Base-by-base conservation (phyloP, 1,140 invertebrate genomes). In the Planococcus citri region DNA sequence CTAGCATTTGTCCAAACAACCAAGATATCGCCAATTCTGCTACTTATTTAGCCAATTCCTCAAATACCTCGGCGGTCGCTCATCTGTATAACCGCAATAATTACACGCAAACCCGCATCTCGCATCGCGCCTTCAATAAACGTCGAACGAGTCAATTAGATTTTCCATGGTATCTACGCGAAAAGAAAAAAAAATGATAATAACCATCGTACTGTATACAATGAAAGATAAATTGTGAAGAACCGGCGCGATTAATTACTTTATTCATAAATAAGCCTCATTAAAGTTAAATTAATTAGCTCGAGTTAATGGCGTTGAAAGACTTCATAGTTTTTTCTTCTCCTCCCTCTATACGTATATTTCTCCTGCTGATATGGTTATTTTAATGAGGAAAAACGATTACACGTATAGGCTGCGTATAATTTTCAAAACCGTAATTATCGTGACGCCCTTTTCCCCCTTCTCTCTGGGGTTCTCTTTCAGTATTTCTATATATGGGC, bases 261-360 rank as follows among this genome's bases (percentile, higher is more conserved):
- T 51, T 51, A 51, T 51, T 51, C 41, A 51, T 51, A 51, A 51
- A 51, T 51, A 51, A 20, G 41, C 12, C 41, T 51, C 41, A 51
- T 51, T 51, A 51, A 51, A 51, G 41, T 51, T 51, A 51, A 51
- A 51, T 51, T 51, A 51, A 51, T 51, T 51, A 51, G 41, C 41
- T 51, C 41, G 41, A 51, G 41, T 51, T 51, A 51, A 51, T 51
- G 41, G 41, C 41, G 41, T 51, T 51, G 41, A 51, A 51, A 51
- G 41, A 51, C 41, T 51, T 9, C 10, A n/a, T 51, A 51, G 41
- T 51, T 51, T 51, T 51, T 51, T 51, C 33, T 37, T 37, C 33
- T 6, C n/a, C n/a, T 33, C 29, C 29, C 29, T 12, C n/a, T n/a
- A n/a, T n/a, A n/a, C n/a, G n/a, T n/a, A 33, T 33, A 3, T 33